Percentiles rank a stretch among this genome's conserved stretches.
Evolutionary conservation across 2,113 vertebrate genomes (phyloP).

Genomic region (Lota lota): DNA sequence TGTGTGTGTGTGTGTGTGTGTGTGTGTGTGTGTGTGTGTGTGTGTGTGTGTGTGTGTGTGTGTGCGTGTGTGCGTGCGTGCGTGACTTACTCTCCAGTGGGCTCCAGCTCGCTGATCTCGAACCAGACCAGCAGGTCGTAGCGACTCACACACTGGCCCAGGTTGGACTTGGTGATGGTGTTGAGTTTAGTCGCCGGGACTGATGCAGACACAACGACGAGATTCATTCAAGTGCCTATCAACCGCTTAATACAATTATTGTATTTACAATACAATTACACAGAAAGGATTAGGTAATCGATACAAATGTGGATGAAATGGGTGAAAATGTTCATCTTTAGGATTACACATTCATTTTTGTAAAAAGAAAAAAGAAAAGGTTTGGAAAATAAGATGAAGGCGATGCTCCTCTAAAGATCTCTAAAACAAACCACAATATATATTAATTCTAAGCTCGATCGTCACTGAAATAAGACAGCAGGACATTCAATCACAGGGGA

Average conservation of each 20-base stretch:
- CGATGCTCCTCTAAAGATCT: neutral
- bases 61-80: neutral
- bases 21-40: neutral
- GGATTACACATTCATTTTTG: neutral
- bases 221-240: neutral
- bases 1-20: neutral
- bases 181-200: constrained; percentile 96
- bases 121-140: constrained; percentile 98
- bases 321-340: neutral
- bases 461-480: neutral
- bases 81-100: constrained; percentile 94
- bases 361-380: neutral
- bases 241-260: neutral
- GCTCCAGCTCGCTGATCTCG: constrained; percentile 98
- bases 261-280: neutral
- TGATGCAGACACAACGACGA: constrained; percentile 49
- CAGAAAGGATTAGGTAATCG: too few relatives aligned
- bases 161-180: constrained; percentile 90
- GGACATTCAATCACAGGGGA: neutral
- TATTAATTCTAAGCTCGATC: neutral
- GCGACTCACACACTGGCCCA: constrained; percentile 96
- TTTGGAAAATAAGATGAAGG: neutral
- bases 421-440: neutral
- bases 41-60: neutral
- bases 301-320: neutral